Evolutionary conservation across 2,888 invertebrate genomes (phyloP), one percentile per base, ranked within the genome.

Genomic region (Cerceris ruficornis): DNA sequence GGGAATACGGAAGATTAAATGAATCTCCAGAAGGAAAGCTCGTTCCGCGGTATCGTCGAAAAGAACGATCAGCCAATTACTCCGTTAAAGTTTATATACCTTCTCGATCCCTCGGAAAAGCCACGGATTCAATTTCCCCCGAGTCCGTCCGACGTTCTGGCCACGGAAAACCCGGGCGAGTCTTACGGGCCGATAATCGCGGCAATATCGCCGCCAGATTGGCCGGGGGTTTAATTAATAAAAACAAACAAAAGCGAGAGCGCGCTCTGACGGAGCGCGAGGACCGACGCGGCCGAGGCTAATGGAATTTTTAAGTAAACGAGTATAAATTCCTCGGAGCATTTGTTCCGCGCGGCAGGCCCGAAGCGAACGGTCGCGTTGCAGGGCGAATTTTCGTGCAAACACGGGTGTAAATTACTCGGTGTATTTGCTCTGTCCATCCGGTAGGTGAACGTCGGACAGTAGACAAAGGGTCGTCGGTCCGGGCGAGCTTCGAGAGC

Each of bases 281-380:
- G 65, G 68, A 52, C 58, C 77, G 42, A 52, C 65, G 58, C 61
- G 28, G 28, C 4, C 28, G 61, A 58, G 68, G 59, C 74, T 85
- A 85, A 85, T 85, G 86, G 86, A 85, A 85, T 85, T 85, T 85
- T 85, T 85, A 80, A 85, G 83, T 72, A 81, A 83, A 85, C 81
- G 74, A 15, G 73, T 59, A 60, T 67, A 75, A 85, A 85, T 85
- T 85, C 75, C 82, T 75, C 72, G 75, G 57, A 68, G 62, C 72
- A 68, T 77, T 81, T 72, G 77, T 72, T 72, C 61, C 60, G 57
- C 46, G 71, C 57, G 66, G 52, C 58, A 59, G 73, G 57, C 62
- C 39, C 73, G 71, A 52, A 46, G 52, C 62, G 65, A 65, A 59
- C 41, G 64, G 39, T 39, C 57, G 68, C 66, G 52, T 75, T 60